Evolutionary conservation across 2,888 invertebrate species (phyloP), one percentile per base, ranked within the genome.

Genomic region (Coelopa pilipes): DNA sequence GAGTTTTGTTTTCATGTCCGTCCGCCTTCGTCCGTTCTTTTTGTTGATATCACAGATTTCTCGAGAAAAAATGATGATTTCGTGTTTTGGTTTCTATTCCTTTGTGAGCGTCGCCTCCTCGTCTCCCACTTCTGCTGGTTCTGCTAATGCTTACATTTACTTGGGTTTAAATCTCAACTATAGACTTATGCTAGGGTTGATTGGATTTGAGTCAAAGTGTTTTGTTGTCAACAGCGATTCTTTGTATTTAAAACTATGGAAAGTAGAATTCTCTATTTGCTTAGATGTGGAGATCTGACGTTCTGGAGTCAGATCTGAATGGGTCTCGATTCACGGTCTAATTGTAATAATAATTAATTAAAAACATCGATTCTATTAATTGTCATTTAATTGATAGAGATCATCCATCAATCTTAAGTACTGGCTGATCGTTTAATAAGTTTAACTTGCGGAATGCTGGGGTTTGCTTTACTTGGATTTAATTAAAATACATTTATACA

Each of bases 41-140:
- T 34, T 60, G n/a, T 62, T 62, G 66, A 66, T 66, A 66, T 66
- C 66, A 66, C 66, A 66, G 66, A 50, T 66, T 66, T 49, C 60
- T 66, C 66, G 49, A 66, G 66, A 66, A 66, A 66, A 34, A 66
- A 19, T 50, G 17, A 66, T 66, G 50, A 66, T 66, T 66, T 21
- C 50, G 50, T 66, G 21, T 66, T 21, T 50, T 34, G 34, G 34
- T 34, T 34, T 46, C 34, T 65, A n/a, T 46, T 47, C 34, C 7
- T 57, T 57, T 57, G 17, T n/a, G 21, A 57, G 17, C 17, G 15
- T 15, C 21, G 17, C 21, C 53, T 57, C 21, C 21, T 11, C 21
- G 13, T n/a, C 17, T 57, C 17, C 34, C 34, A n/a, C n/a, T 34
- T 34, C 34, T 34, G 2, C 34, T 34, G 34, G 34, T 34, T 34